Evolutionary conservation across 2,113 vertebrate species (phyloP).

Genomic region (Mola mola): DNA sequence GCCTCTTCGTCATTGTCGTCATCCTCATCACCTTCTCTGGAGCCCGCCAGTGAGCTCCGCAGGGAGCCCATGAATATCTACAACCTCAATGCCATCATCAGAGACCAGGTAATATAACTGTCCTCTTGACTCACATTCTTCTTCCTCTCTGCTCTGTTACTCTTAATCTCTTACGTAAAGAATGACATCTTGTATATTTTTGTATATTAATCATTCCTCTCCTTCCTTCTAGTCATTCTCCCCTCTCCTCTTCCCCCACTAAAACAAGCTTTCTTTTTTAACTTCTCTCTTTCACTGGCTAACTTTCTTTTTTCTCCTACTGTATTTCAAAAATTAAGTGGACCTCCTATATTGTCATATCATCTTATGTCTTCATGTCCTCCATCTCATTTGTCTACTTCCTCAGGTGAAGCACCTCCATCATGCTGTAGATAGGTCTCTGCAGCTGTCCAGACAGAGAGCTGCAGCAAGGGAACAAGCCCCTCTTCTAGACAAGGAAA

Average conservation of each 20-base stretch:
- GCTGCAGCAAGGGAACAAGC: conserved; percentile 91
- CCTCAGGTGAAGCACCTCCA: conserved; percentile 91
- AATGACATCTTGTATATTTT: too few species aligned
- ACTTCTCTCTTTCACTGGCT: too few species aligned
- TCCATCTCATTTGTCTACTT: neutral
- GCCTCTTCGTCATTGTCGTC: conserved; percentile 87
- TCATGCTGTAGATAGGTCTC: conserved; percentile 91
- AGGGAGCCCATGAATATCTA: conserved; percentile 96
- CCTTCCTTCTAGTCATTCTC: neutral
- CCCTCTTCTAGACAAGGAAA: conserved; percentile 94
- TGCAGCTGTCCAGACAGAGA: conserved; percentile 92
- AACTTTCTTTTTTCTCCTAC: too few species aligned
- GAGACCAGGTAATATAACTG: conserved; percentile 95
- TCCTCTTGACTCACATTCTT: too few species aligned
- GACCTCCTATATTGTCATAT: neutral
- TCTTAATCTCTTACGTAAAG: too few species aligned
- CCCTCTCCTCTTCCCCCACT: neutral
- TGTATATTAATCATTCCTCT: too few species aligned
- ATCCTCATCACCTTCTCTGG: conserved; percentile 88
- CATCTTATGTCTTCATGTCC: neutral
- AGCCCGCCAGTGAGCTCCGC: conserved; percentile 87
- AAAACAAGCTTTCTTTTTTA: too few species aligned
- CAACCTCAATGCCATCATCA: conserved; percentile 96
- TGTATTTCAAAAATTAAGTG: too few species aligned
- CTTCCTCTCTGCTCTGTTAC: neutral